Evolutionary conservation across 2,888 invertebrate genomes (phyloP).

Genomic region (Tetranychus piercei): DNA sequence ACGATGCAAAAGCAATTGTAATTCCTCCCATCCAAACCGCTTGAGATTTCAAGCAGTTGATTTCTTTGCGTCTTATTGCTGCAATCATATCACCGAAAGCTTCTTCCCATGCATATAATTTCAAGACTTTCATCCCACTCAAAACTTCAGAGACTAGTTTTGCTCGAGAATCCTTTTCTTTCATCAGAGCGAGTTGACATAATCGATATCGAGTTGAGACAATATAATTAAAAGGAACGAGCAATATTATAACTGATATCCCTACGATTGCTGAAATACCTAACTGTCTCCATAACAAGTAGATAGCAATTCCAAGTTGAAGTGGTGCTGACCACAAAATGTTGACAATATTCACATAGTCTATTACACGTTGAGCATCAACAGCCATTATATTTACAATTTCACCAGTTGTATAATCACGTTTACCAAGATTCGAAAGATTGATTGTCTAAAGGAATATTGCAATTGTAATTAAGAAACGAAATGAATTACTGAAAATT

Average conservation of each 20-base stretch:
- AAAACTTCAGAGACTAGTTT: slow-evolving; percentile 83
- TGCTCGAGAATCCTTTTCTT: slow-evolving; percentile 74
- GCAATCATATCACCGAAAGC: slow-evolving; percentile 73
- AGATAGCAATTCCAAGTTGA: slow-evolving; percentile 29
- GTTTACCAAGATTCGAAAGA: too few relatives aligned
- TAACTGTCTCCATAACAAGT: slow-evolving; percentile 27
- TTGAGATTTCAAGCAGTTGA: slow-evolving; percentile 45
- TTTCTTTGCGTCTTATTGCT: slow-evolving; percentile 67
- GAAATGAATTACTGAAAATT: too few relatives aligned
- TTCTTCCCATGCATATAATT: slow-evolving; percentile 83
- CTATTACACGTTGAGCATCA: slow-evolving; percentile 34
- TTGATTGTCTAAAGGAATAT: too few relatives aligned
- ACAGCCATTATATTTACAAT: slow-evolving; percentile 40
- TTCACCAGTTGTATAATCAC: slow-evolving; percentile 35
- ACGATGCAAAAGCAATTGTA: too few relatives aligned
- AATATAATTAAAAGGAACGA: slow-evolving; percentile 33
- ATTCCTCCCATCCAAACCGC: too few relatives aligned
- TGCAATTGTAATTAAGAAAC: too few relatives aligned
- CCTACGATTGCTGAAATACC: slow-evolving; percentile 35
- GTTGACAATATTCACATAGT: slow-evolving; percentile 32
- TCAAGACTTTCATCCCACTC: slow-evolving; percentile 75
- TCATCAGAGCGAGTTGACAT: slow-evolving; percentile 50
- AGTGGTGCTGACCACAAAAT: slow-evolving; percentile 33
- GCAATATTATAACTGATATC: slow-evolving; percentile 35
- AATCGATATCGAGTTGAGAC: slow-evolving; percentile 33